Percentiles rank a stretch among this genome's conserved stretches.
Conservation (phyloP, 2,888 invertebrate species). For the Zhuqinia jingwanae region DNA sequence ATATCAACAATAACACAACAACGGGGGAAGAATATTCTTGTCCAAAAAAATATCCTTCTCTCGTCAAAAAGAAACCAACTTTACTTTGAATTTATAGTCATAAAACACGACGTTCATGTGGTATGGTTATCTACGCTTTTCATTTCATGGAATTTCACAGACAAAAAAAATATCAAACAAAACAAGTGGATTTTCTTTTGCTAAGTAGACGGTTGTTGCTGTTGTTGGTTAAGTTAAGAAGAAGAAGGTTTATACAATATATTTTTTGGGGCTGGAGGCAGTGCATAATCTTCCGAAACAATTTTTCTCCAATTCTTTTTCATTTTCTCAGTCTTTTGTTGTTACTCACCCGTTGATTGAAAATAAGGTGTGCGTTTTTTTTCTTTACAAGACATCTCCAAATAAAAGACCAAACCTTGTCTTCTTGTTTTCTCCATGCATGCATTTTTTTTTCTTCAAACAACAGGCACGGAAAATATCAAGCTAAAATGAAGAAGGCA, state of each 20-base stretch:
- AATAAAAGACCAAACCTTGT: not conserved
- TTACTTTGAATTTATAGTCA: constrained; percentile 48
- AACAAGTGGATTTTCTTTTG: constrained; percentile 31
- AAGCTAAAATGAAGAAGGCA: constrained; percentile 33
- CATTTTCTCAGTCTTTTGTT: constrained; percentile 6
- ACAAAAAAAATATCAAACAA: not conserved
- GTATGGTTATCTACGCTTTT: constrained; percentile 40
- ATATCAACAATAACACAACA: not conserved
- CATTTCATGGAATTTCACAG: constrained; percentile 9
- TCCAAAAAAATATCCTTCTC: not conserved
- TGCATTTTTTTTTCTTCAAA: no score
- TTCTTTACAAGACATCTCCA: not conserved
- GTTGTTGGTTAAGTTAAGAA: not conserved
- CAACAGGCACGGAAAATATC: not conserved
- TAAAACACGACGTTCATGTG: constrained; percentile 15
- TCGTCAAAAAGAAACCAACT: constrained; percentile 38
- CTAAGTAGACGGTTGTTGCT: constrained; percentile 27
- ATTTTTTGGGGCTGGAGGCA: constrained; percentile 34
- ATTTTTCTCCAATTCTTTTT: constrained; percentile 21
- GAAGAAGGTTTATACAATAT: not conserved
- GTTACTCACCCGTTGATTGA: constrained; percentile 45
- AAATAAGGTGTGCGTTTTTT: constrained; percentile 53
- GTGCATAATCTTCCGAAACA: constrained; percentile 46
- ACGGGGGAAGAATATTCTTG: constrained; percentile 1
- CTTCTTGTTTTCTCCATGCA: not conserved